Conservation (phyloP, 2,888 invertebrate species). For the Lasioglossum villosulum region DNA sequence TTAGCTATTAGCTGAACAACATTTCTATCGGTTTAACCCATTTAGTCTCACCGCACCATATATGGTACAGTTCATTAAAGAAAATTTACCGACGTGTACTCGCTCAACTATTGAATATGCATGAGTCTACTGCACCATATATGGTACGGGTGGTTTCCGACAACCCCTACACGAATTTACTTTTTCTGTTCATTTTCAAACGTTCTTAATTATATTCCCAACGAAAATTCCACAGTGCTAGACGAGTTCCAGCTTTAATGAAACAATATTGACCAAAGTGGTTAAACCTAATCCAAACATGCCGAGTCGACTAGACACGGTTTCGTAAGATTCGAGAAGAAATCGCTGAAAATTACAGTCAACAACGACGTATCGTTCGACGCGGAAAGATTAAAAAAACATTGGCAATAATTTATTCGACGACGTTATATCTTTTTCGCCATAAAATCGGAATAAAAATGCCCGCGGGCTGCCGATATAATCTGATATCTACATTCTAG, state of each 20-base stretch:
- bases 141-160: not conserved
- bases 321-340: not conserved
- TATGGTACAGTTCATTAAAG: not conserved
- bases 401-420: not conserved
- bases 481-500: constrained; percentile 15
- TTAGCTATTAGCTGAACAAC: constrained; percentile 3
- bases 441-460: not conserved
- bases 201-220: not conserved
- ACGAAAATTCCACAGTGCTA: not conserved
- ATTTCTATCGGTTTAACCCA: not conserved
- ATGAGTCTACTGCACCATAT: not conserved
- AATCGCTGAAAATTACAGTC: not conserved
- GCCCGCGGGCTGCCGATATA: not conserved
- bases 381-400: not conserved
- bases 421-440: not conserved
- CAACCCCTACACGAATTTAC: not conserved
- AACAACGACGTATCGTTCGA: not conserved
- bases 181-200: not conserved
- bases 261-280: not conserved
- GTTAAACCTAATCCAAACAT: not conserved
- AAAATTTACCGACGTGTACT: not conserved
- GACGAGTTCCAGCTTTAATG: not conserved
- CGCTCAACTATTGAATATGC: constrained; percentile 6
- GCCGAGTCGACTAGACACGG: not conserved
- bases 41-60: not conserved